Base-by-base conservation (phyloP, 1,140 invertebrate species). In the Musca vetustissima region DNA sequence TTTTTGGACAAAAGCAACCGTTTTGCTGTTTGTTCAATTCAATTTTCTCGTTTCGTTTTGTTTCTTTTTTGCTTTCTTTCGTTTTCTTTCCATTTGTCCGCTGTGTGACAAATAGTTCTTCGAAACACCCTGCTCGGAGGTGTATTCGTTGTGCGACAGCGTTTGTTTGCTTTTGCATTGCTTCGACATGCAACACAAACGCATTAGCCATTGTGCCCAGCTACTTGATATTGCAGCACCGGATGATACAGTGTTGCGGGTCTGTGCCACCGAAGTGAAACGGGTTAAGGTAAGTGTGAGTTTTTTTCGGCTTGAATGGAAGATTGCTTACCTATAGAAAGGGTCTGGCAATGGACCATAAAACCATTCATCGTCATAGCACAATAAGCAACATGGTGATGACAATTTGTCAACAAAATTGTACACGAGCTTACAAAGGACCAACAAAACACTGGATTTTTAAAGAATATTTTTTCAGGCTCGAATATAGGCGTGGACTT, bases 211-310 rank as follows among this genome's bases (percentile, higher is more conserved):
- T 64, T 89, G 91, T 64, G 89, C 92, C 0, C 83, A 84, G 52
- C 86, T 96, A 36, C 94, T 95, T 77, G 93, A 95, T 78, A 89
- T 95, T 4, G 84, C 85, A 48, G 79, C 91, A 28, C 88, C 89
- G 1, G 93, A 95, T 71, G 93, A 92, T 75, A 89, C 89, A 75
- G 85, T 88, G 17, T 78, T 95, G 9, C 88, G 88, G 68, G 82
- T 87, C 49, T 88, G 88, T 57, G 57, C 67, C 8, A 70, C 75
- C 2, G 79, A 81, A 67, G 82, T 90, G 47, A 90, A 88, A 71
- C 91, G 94, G 75, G 83, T 95, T 9, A 88, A 87, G 71, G 82
- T 92, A 73, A 74, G 73, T 70, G 2, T 4, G 2, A 61, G 9
- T 8, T 19, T 3, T 19, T 61, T 19, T 36, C 22, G 19, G 11